Percentiles rank a stretch among this genome's conserved stretches.
Evolutionary conservation across 2,888 invertebrate genomes (phyloP).

Genomic region (Athripsodes cinereus): DNA sequence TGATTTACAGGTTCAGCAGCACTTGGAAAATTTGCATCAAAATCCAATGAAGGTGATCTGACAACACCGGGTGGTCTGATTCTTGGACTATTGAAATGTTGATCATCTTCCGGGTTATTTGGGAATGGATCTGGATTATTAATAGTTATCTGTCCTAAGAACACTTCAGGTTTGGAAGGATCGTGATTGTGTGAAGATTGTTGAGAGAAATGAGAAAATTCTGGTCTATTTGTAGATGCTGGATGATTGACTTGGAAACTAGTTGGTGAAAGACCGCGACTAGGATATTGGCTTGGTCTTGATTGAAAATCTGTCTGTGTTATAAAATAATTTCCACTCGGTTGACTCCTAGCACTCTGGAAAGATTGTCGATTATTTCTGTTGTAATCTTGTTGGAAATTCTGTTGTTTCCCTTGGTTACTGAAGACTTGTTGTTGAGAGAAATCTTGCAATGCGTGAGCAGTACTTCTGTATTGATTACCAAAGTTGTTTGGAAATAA

Average conservation of each 20-base stretch:
- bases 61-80: slow-evolving; percentile 23
- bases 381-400: slow-evolving; percentile 28
- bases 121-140: slow-evolving; percentile 50
- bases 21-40: slow-evolving; percentile 25
- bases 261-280: slow-evolving; percentile 41
- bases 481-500: slow-evolving; percentile 29
- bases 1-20: slow-evolving; percentile 32
- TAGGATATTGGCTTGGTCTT: slow-evolving; percentile 16
- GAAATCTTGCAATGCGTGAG: slow-evolving; percentile 27
- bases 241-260: slow-evolving; percentile 46
- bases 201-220: slow-evolving; percentile 46
- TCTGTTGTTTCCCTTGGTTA: slow-evolving; percentile 30
- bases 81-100: slow-evolving; percentile 25
- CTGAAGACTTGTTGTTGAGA: slow-evolving; percentile 33
- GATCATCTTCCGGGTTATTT: slow-evolving; percentile 25
- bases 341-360: slow-evolving; percentile 47
- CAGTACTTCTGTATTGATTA: slow-evolving; percentile 32
- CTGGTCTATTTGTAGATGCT: slow-evolving; percentile 51
- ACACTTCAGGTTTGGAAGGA: slow-evolving; percentile 56
- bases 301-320: slow-evolving; percentile 43
- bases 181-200: slow-evolving; percentile 54
- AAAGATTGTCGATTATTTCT: slow-evolving; percentile 36
- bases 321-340: slow-evolving; percentile 42
- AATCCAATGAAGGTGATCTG: slow-evolving; percentile 40
- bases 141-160: slow-evolving; percentile 56